Conservation (phyloP, 2,113 vertebrate species). For the Zootoca vivipara region DNA sequence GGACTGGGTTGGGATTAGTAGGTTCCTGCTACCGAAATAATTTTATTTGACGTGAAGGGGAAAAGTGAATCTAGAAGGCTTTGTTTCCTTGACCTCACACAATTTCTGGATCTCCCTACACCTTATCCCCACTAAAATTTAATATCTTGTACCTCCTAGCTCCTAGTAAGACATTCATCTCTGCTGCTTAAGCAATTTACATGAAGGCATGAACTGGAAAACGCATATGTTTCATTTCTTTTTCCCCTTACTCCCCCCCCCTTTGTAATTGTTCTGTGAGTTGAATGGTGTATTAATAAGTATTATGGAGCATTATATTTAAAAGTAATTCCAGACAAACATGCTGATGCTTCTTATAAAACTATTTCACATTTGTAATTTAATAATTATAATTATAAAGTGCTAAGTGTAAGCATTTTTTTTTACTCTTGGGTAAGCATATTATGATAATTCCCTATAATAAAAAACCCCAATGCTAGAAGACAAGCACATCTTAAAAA, state of each 20-base stretch:
- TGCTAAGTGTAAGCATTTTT: background rate
- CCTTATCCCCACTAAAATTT: background rate
- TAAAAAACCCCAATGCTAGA: constrained; percentile 7
- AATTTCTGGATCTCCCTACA: background rate
- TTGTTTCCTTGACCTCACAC: background rate
- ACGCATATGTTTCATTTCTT: background rate
- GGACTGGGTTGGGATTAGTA: background rate
- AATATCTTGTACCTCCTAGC: background rate
- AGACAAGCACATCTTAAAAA: constrained; percentile 13
- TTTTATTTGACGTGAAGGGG: background rate
- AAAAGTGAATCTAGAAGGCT: background rate
- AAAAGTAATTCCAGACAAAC: constrained; percentile 16
- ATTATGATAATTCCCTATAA: constrained; percentile 5
- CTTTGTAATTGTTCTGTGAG: background rate
- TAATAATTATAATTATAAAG: constrained; percentile 12
- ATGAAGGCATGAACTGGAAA: background rate
- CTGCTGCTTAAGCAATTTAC: background rate
- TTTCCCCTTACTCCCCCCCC: background rate
- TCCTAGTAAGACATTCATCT: background rate
- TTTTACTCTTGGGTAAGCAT: background rate
- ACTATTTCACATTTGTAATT: constrained; percentile 18
- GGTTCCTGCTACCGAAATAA: background rate
- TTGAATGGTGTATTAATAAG: background rate
- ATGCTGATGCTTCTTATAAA: background rate
- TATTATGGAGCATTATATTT: background rate